Percentiles rank a stretch among this genome's conserved stretches.
These are phyloP conservation scores for Dendrocincla tyrannina DNA, from an alignment of 2,797 vertebrate species.

Conservation along the genomic window DNA sequence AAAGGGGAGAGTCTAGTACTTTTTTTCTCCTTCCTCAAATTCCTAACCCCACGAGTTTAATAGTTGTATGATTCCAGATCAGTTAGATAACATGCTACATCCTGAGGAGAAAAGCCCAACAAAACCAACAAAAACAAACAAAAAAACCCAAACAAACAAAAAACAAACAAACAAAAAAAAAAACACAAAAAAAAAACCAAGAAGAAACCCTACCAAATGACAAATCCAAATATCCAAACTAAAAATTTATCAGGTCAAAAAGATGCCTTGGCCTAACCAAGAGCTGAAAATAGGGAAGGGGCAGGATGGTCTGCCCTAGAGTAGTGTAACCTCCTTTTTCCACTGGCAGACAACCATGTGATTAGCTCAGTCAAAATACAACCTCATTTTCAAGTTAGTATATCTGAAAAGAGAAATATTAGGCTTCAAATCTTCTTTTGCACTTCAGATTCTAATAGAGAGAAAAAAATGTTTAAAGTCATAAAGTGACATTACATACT, in stretches of 20 bases:
- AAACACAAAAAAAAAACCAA: neutral
- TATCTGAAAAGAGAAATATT: neutral
- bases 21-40: neutral
- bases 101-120: too few species aligned
- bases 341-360: neutral
- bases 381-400: neutral
- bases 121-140: too few species aligned
- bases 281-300: neutral
- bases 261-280: neutral
- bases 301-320: neutral
- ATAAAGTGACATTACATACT: neutral
- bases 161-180: too few species aligned
- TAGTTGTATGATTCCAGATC: neutral
- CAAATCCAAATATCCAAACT: neutral
- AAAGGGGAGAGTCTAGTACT: neutral
- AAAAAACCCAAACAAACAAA: too few species aligned
- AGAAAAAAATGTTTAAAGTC: neutral
- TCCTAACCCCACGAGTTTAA: neutral
- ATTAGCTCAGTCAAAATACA: neutral
- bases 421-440: neutral
- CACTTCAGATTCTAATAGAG: neutral
- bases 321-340: neutral
- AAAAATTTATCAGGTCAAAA: neutral
- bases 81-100: neutral
- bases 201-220: neutral